Conservation (phyloP, 2,888 invertebrate genomes). For the Synanthedon myopaeformis region DNA sequence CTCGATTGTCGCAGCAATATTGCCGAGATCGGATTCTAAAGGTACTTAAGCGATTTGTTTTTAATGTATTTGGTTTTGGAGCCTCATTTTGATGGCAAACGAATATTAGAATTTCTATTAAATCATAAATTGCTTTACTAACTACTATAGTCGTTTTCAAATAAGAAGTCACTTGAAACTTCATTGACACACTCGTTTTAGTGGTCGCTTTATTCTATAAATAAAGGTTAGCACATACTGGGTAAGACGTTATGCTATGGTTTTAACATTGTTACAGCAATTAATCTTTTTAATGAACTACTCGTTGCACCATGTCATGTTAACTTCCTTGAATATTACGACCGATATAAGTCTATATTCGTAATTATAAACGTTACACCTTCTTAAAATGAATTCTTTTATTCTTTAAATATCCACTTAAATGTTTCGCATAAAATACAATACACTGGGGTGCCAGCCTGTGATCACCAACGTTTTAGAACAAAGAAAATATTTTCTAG, state of each 20-base stretch:
- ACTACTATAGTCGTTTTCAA: too few relatives aligned
- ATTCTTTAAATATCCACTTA: conserved; percentile 49
- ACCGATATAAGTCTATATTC: not conserved
- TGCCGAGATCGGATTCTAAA: conserved; percentile 2
- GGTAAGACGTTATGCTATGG: too few relatives aligned
- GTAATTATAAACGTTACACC: not conserved
- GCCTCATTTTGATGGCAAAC: not conserved
- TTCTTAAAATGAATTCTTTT: conserved; percentile 20
- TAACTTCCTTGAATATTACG: not conserved
- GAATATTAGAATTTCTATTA: not conserved
- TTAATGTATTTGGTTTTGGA: not conserved
- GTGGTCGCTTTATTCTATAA: too few relatives aligned
- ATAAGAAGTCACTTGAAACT: too few relatives aligned
- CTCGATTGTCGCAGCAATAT: conserved; percentile 16
- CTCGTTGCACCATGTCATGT: not conserved
- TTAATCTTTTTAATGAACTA: not conserved
- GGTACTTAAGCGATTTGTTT: conserved; percentile 1
- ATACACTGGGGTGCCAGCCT: not conserved
- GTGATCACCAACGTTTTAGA: not conserved
- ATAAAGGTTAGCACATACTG: too few relatives aligned
- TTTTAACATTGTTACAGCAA: not conserved
- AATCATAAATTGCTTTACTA: too few relatives aligned
- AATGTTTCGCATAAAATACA: conserved; percentile 8
- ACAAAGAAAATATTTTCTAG: not conserved
- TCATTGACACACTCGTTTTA: too few relatives aligned